A percentile compares a stretch with the other conserved stretches of the same genome.
phyloP scores from a whole-genome alignment of 2,113 vertebrate genomes.

The Heliornis fulica region DNA sequence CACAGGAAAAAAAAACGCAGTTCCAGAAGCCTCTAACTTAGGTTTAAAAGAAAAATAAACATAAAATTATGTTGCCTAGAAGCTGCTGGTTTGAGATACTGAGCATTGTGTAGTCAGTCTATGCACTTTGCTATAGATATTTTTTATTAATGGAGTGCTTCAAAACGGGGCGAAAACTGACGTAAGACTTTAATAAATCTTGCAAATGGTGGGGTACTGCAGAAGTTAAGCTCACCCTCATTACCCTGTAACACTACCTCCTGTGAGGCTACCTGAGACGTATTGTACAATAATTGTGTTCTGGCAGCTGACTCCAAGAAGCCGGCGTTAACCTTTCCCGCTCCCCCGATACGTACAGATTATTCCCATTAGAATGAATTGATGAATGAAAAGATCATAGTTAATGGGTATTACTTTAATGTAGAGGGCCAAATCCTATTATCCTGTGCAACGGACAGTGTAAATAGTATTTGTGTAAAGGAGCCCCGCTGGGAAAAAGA shows the following conservation, averaged over 20 bases:
- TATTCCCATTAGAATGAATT: conserved; percentile 53
- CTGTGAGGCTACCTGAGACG: conserved; percentile 31
- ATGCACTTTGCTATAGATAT: background rate
- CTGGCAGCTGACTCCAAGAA: background rate
- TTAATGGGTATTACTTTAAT: conserved; percentile 55
- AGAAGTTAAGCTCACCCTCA: conserved; percentile 44
- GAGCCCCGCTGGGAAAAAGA: background rate
- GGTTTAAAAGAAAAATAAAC: background rate
- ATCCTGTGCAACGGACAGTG: conserved; percentile 11
- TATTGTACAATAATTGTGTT: background rate
- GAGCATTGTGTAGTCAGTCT: background rate
- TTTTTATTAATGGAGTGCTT: conserved; percentile 45
- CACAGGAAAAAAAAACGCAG: background rate
- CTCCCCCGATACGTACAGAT: background rate
- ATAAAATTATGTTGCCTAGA: background rate
- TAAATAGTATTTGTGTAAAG: conserved; percentile 20
- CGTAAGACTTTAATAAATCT: conserved; percentile 49
- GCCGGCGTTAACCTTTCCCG: background rate
- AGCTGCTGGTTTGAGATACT: background rate
- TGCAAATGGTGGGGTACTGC: background rate
- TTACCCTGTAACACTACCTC: conserved; percentile 46
- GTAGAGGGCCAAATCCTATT: conserved; percentile 58
- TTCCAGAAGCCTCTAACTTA: background rate
- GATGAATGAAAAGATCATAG: conserved; percentile 58
- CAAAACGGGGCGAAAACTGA: background rate